Conservation (phyloP, 1,140 invertebrate genomes). For the Drosophila nigrodunni region DNA sequence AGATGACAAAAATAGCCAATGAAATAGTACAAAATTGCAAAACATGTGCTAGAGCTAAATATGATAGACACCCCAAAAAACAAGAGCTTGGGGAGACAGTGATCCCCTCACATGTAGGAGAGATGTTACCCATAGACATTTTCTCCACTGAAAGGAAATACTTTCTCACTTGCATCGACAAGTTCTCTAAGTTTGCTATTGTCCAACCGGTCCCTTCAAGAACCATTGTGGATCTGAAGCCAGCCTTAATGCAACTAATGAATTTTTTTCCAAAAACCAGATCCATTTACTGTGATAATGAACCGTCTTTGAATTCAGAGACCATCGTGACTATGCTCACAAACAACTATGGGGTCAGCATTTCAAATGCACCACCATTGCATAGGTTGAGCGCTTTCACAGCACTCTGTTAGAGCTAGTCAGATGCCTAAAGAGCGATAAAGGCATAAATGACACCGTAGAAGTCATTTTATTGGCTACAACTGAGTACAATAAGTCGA, state of each 20-base stretch:
- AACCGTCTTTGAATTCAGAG: too few relatives aligned
- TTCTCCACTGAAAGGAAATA: slow-evolving; percentile 18
- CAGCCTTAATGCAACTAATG: slow-evolving; percentile 17
- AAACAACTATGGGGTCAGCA: not conserved
- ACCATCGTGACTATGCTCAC: not conserved
- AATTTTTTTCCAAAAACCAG: too few relatives aligned
- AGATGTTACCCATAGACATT: slow-evolving; percentile 17
- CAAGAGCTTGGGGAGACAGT: slow-evolving; percentile 22
- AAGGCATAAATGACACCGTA: not conserved
- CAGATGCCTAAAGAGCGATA: too few relatives aligned
- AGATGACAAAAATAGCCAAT: slow-evolving; percentile 22
- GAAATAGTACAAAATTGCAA: slow-evolving; percentile 43
- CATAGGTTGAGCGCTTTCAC: too few relatives aligned
- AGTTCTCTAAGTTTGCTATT: slow-evolving; percentile 31
- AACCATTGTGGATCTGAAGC: slow-evolving; percentile 26
- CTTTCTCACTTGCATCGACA: slow-evolving; percentile 33
- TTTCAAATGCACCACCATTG: not conserved
- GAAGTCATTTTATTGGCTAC: slow-evolving; percentile 1
- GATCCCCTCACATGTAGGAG: slow-evolving; percentile 19
- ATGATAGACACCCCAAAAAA: slow-evolving; percentile 23
- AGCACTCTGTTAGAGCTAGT: too few relatives aligned
- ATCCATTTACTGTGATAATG: too few relatives aligned
- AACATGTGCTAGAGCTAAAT: slow-evolving; percentile 12
- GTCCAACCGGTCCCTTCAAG: slow-evolving; percentile 17
- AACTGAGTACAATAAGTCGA: not conserved